Conservation (phyloP, 2,113 vertebrate species). For the Zosterops lateralis region DNA sequence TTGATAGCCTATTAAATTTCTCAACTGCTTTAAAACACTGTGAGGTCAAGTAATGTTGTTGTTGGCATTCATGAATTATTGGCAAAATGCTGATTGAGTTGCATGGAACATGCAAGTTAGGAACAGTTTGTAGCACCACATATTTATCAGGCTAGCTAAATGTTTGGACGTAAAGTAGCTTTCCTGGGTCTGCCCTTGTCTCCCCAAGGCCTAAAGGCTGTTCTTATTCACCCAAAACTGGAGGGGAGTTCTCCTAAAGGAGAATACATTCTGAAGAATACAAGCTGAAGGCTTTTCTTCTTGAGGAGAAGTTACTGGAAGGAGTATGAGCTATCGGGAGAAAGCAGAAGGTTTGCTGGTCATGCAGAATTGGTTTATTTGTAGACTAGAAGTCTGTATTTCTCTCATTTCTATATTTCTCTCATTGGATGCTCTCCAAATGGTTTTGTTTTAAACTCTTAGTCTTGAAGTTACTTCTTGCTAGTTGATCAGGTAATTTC, state of each 20-base stretch:
- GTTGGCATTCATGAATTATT: not conserved
- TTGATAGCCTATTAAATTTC: not conserved
- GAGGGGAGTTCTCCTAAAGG: not conserved
- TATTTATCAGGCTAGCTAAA: not conserved
- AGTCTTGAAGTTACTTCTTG: not conserved
- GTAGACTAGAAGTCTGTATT: not conserved
- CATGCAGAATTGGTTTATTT: not conserved
- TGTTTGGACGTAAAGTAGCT: not conserved
- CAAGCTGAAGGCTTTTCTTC: not conserved
- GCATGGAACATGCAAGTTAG: not conserved
- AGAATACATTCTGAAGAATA: not conserved
- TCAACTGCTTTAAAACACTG: not conserved
- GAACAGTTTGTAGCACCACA: not conserved
- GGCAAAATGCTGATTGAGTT: not conserved
- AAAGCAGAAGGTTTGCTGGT: not conserved
- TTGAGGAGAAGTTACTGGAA: not conserved
- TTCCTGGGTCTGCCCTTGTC: not conserved
- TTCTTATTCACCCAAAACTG: not conserved
- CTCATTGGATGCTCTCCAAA: not conserved
- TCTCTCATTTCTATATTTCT: not conserved
- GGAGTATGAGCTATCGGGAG: not conserved
- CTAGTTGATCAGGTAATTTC: not conserved
- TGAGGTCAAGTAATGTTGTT: not conserved
- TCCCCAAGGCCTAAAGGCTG: not conserved
- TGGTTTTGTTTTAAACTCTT: not conserved